Base-by-base conservation (phyloP, 2,888 invertebrate species). In the Coremacera marginata region DNA sequence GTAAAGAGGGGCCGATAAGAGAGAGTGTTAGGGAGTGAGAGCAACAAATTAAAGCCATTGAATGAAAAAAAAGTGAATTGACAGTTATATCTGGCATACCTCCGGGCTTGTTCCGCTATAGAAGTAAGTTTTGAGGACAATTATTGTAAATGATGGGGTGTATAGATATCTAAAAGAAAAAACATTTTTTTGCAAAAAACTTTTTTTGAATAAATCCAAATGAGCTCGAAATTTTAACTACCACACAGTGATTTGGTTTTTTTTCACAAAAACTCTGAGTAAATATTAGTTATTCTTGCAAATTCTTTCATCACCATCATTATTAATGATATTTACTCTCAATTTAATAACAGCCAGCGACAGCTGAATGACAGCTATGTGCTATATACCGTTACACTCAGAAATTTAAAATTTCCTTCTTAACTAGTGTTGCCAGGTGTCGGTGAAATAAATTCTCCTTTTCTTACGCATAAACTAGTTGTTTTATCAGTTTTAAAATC, bases 31-130 rank as follows among this genome's bases (percentile, higher is more conserved):
- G 70, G 27, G 27, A n/a, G 49, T 19, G 19, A 8, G 9, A 51
- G 52, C 8, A 27, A 25, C 31, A 70, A 52, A 55, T 31, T n/a
- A 70, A 70, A 19, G 4, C 16, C 51, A 31, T 8, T 19, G 22
- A 68, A 68, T 31, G 70, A 60, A 72, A 62, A 72, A 62, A 62
- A 72, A 62, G 49, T 62, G 9, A 72, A 72, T 62, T 60, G 72
- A 72, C 62, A 27, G 72, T 51, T 72, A 19, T 62, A 44, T 62
- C 60, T 62, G 72, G 11, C 31, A 3, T 16, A 37, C 57, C 27
- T 55, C 55, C 71, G 52, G 60, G 31, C 16, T 16, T n/a, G 22
- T 16, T 71, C 57, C 57, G 60, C 2, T n/a, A 8, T 19, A 22
- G 14, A 11, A 44, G 14, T 44, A 7, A 44, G 14, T 44, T 44